Percentiles rank a stretch among this genome's conserved stretches.
phyloP scores from a whole-genome alignment of 1,140 invertebrate species.

The Zaprionus nigranus region DNA sequence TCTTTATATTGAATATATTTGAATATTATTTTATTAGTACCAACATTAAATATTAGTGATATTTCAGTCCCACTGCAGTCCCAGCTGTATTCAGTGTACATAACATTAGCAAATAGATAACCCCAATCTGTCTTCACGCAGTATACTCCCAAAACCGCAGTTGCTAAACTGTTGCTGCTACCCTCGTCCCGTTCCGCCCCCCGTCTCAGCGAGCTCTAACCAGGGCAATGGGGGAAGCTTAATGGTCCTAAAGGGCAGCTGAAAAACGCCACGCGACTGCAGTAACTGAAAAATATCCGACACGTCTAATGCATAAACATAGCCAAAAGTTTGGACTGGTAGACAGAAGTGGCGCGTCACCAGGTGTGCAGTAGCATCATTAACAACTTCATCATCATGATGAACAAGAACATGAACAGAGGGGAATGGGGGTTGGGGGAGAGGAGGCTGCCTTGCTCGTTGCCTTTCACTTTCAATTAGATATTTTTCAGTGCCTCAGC shows the following conservation, averaged over 20 bases:
- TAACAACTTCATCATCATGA: conserved; percentile 28
- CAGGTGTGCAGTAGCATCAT: conserved; percentile 57
- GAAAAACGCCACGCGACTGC: conserved; percentile 41
- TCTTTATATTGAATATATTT: not conserved
- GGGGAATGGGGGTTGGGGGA: not conserved
- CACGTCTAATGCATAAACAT: conserved; percentile 79
- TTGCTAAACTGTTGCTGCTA: not conserved
- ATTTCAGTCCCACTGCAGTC: not conserved
- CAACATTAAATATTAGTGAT: not conserved
- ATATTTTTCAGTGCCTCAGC: conserved; percentile 13
- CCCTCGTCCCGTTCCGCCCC: not conserved
- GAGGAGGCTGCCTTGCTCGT: conserved; percentile 7
- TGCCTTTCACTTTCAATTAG: conserved; percentile 50
- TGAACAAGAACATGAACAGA: not conserved
- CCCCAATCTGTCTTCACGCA: not conserved
- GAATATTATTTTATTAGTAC: not conserved
- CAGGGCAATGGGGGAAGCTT: conserved; percentile 47
- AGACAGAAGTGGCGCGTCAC: conserved; percentile 25
- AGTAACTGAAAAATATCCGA: conserved; percentile 66
- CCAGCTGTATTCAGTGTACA: not conserved
- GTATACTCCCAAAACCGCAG: conserved; percentile 13
- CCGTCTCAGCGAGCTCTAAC: not conserved
- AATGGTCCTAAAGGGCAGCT: conserved; percentile 70
- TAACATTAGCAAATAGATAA: not conserved
- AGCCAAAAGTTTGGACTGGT: conserved; percentile 54